phyloP scores from a whole-genome alignment of 2,888 invertebrate genomes.

The Stenodera caucasica region DNA sequence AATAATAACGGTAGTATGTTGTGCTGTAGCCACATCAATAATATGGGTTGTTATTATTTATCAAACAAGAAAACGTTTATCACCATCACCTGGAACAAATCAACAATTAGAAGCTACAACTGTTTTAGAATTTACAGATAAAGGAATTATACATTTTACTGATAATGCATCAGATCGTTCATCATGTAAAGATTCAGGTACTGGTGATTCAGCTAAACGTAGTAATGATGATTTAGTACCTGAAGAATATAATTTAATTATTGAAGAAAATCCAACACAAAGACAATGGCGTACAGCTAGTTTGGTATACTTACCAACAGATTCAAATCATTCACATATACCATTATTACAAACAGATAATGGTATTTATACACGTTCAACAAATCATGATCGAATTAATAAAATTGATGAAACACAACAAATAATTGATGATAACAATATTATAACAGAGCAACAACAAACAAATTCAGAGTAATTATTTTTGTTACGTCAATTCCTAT shows the following conservation, averaged over 20 bases:
- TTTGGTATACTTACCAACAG: conserved; percentile 38
- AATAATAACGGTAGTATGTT: conserved; percentile 86
- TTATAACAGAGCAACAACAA: conserved; percentile 8
- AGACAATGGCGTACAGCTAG: conserved; percentile 35
- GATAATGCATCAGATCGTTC: conserved; percentile 76
- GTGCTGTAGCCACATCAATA: conserved; percentile 87
- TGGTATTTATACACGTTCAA: conserved; percentile 40
- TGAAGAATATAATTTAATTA: conserved; percentile 47
- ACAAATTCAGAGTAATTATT: conserved; percentile 10
- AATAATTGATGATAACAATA: neutral
- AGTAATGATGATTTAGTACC: conserved; percentile 59
- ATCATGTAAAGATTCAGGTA: conserved; percentile 78
- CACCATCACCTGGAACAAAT: conserved; percentile 56
- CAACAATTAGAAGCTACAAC: conserved; percentile 49
- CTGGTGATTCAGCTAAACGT: conserved; percentile 76
- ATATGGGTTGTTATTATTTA: conserved; percentile 92
- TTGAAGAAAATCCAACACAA: conserved; percentile 13
- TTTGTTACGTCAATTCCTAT: conserved; percentile 32
- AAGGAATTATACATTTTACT: conserved; percentile 50
- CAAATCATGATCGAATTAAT: conserved; percentile 49
- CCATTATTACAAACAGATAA: conserved; percentile 42
- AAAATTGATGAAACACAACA: conserved; percentile 9
- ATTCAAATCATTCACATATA: conserved; percentile 39
- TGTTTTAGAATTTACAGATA: conserved; percentile 42
- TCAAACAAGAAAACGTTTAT: conserved; percentile 71